Conservation (phyloP, 53 echinoderm and acorn worm genomes). For the Glandiceps talaboti region DNA sequence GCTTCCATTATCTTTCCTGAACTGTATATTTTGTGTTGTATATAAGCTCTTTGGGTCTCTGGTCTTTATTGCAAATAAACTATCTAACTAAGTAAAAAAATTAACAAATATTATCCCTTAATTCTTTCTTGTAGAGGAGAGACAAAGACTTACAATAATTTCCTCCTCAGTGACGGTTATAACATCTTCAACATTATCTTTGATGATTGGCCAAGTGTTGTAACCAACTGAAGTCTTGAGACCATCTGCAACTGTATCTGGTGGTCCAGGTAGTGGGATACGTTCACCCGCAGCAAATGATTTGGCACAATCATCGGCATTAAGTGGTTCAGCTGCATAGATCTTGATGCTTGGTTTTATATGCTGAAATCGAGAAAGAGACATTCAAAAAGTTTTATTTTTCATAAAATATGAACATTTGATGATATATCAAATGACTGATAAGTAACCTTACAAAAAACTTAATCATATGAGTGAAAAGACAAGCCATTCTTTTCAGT, state of each 20-base stretch:
- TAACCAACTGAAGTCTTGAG: constrained; percentile 41
- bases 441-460: too few species aligned
- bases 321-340: constrained; percentile 43
- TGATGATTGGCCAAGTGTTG: constrained; percentile 63
- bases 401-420: too few species aligned
- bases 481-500: too few species aligned
- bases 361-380: too few species aligned
- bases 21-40: too few species aligned
- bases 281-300: constrained; percentile 40
- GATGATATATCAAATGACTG: too few species aligned
- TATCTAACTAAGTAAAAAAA: too few species aligned
- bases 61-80: too few species aligned
- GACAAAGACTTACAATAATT: constrained; percentile 31
- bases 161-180: constrained; percentile 63
- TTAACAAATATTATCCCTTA: neutral
- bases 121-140: neutral
- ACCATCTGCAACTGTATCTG: constrained; percentile 60
- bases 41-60: too few species aligned
- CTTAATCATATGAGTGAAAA: too few species aligned
- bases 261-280: constrained; percentile 23
- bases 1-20: too few species aligned
- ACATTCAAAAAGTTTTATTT: too few species aligned
- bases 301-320: constrained; percentile 57
- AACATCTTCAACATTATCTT: constrained; percentile 60
- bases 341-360: constrained; percentile 54